phyloP scores from a whole-genome alignment of 2,113 vertebrate species.

The Toxotes chatareus region DNA sequence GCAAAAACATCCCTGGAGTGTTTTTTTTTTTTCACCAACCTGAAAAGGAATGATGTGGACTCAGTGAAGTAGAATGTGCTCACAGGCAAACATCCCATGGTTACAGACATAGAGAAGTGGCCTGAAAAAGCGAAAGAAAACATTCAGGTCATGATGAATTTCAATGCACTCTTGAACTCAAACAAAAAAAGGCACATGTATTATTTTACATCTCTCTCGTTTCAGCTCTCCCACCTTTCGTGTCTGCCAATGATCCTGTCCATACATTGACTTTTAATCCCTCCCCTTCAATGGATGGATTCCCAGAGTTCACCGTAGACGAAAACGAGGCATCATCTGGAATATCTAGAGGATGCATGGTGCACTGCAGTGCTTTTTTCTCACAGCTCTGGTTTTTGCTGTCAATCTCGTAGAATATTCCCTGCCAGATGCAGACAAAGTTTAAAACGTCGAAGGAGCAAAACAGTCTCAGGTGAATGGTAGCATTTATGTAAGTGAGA shows the following conservation, averaged over 20 bases:
- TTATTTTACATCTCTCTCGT: not conserved
- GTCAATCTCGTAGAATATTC: constrained; percentile 81
- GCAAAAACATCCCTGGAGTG: not conserved
- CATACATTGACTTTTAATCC: constrained; percentile 66
- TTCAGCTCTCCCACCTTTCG: constrained; percentile 55
- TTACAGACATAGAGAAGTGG: constrained; percentile 55
- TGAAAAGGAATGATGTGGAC: constrained; percentile 53
- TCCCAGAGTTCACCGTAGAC: constrained; percentile 14
- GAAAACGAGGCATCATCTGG: constrained; percentile 61
- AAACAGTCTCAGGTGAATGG: not conserved
- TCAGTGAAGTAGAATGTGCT: constrained; percentile 55
- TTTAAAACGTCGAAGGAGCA: not conserved
- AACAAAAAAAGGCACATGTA: not conserved
- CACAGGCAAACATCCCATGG: constrained; percentile 76
- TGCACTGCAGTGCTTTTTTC: constrained; percentile 77
- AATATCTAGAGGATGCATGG: constrained; percentile 75
- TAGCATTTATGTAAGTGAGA: not conserved
- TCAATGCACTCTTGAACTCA: not conserved
- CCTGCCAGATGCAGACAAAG: constrained; percentile 41
- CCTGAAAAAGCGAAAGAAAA: constrained; percentile 46
- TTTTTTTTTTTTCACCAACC: constrained; percentile 45
- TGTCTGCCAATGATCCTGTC: constrained; percentile 51
- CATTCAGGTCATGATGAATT: not conserved
- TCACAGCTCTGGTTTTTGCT: constrained; percentile 83
- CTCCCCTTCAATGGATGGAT: constrained; percentile 68